Conservation (phyloP, 1,140 invertebrate genomes). For the Camponotus vicinus region DNA sequence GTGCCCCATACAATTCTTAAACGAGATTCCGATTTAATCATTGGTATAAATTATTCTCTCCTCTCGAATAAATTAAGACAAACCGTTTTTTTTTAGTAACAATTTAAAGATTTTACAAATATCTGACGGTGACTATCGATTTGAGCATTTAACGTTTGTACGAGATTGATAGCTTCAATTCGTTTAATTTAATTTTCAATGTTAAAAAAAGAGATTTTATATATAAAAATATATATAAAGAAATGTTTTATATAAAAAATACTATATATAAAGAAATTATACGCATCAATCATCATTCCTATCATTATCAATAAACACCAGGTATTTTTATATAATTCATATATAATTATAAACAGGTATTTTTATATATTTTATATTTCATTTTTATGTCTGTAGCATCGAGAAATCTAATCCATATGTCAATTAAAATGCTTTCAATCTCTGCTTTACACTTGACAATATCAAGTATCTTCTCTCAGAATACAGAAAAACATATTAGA, state of each 20-base stretch:
- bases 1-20: conserved; percentile 11
- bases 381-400: background rate
- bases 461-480: background rate
- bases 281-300: background rate
- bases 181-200: background rate
- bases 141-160: background rate
- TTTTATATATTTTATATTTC: background rate
- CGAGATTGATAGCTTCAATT: background rate
- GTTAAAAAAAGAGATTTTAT: background rate
- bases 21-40: background rate
- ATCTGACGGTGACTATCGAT: background rate
- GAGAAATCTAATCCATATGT: background rate
- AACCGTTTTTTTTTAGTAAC: background rate
- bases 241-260: too few species aligned
- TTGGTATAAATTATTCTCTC: background rate
- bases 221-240: background rate
- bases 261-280: background rate
- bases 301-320: background rate
- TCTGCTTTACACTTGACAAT: background rate
- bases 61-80: background rate
- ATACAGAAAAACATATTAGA: too few species aligned
- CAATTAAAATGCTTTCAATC: background rate
- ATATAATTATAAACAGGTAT: background rate
- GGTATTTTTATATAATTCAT: background rate
- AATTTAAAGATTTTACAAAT: background rate